Percentiles rank a stretch among this genome's conserved stretches.
These are phyloP conservation scores for Tetramorium parvispinum DNA, from an alignment of 1,140 invertebrate species.

Conservation along the genomic window DNA sequence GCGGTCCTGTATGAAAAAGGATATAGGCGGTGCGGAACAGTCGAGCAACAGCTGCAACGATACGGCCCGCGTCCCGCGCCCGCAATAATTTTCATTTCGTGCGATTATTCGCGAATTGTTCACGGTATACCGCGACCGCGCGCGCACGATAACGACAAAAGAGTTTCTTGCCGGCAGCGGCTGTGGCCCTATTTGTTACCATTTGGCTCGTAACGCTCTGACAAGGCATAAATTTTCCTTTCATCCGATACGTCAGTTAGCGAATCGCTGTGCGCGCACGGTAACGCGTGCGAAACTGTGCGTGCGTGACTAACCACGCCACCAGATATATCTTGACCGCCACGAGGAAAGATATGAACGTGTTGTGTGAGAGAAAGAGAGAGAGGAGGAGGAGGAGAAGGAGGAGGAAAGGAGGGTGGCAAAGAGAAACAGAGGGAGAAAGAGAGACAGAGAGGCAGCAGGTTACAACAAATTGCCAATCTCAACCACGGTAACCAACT, in stretches of 20 bases:
- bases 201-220: conserved; percentile 62
- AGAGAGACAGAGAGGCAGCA: conserved; percentile 40
- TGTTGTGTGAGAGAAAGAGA: background rate
- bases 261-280: background rate
- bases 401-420: background rate
- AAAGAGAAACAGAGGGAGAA: background rate
- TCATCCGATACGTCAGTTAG: conserved; percentile 63
- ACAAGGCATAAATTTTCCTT: conserved; percentile 70
- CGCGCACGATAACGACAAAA: conserved; percentile 63
- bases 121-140: conserved; percentile 64
- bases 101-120: conserved; percentile 74
- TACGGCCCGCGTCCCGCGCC: conserved; percentile 13
- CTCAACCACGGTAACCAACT: conserved; percentile 63
- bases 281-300: conserved; percentile 34
- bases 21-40: conserved; percentile 8
- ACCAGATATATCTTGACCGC: conserved; percentile 18
- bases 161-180: conserved; percentile 60
- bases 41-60: conserved; percentile 53
- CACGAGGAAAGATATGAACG: conserved; percentile 3
- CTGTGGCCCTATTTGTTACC: conserved; percentile 60
- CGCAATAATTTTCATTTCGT: conserved; percentile 72
- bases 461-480: conserved; percentile 78
- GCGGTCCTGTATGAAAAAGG: conserved; percentile 39
- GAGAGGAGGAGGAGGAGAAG: background rate
- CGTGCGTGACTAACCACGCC: conserved; percentile 50